Conservation (phyloP, 2,797 vertebrate species). For the Austrolebias charrua region DNA sequence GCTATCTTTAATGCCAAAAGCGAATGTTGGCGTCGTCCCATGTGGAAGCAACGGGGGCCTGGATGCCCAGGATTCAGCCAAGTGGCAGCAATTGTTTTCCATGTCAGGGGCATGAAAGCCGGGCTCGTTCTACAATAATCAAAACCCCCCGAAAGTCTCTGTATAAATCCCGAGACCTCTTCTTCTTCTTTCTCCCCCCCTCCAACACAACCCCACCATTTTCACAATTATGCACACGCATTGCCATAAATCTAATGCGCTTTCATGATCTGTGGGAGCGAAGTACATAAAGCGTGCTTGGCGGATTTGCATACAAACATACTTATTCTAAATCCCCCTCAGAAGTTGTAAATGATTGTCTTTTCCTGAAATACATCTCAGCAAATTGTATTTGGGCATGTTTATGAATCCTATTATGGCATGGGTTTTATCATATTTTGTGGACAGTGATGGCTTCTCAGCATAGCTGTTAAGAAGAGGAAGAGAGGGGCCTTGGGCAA, state of each 20-base stretch:
- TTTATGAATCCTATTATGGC: constrained; percentile 98
- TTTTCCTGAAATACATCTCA: constrained; percentile 95
- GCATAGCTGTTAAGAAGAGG: constrained; percentile 83
- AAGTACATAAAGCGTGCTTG: constrained; percentile 89
- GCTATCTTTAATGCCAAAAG: constrained; percentile 83
- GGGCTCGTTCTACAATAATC: constrained; percentile 82
- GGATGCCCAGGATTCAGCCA: constrained; percentile 79
- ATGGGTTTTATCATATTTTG: constrained; percentile 91
- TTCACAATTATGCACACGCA: constrained; percentile 84
- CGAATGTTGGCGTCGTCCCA: constrained; percentile 81
- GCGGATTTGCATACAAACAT: constrained; percentile 89
- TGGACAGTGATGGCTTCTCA: constrained; percentile 89
- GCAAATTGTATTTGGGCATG: constrained; percentile 97
- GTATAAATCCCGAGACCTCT: constrained; percentile 81
- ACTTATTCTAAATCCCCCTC: constrained; percentile 92
- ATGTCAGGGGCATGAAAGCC: constrained; percentile 84
- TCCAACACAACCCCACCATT: constrained; percentile 62
- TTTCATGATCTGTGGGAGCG: constrained; percentile 94
- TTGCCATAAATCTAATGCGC: constrained; percentile 91
- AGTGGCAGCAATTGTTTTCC: constrained; percentile 83
- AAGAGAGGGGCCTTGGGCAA: constrained; percentile 85
- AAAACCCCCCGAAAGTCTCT: constrained; percentile 81
- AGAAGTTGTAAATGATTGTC: constrained; percentile 98
- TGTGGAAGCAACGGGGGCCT: constrained; percentile 77
- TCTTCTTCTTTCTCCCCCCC: constrained; percentile 59